phyloP scores from a whole-genome alignment of 1,140 invertebrate species.

The Meloidogyne chitwoodi region DNA sequence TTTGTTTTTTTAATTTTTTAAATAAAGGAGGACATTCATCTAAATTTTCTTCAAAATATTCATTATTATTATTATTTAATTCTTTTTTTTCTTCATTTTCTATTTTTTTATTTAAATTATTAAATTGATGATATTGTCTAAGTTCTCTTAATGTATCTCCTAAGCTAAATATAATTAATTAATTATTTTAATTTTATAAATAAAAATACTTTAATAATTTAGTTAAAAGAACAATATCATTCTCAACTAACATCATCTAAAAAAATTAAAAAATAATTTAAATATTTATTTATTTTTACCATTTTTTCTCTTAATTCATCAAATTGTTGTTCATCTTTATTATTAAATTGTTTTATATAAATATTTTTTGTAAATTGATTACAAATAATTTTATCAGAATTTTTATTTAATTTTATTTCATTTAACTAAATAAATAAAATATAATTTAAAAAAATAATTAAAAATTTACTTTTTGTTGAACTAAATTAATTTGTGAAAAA shows the following conservation, averaged over 20 bases:
- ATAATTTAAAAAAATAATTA: neutral
- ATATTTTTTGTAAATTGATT: neutral
- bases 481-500: neutral
- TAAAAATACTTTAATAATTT: slow-evolving; percentile 27
- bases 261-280: neutral
- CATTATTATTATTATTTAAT: neutral
- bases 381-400: neutral
- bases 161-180: neutral
- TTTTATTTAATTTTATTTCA: neutral
- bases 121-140: slow-evolving; percentile 12
- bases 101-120: slow-evolving; percentile 6
- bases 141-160: slow-evolving; percentile 38
- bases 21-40: neutral
- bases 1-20: neutral
- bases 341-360: neutral
- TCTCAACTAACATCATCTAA: slow-evolving; percentile 47
- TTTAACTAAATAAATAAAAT: neutral
- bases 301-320: slow-evolving; percentile 37
- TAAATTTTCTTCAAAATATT: neutral
- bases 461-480: neutral
- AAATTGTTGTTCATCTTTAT: slow-evolving; percentile 9
- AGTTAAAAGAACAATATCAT: slow-evolving; percentile 40
- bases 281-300: slow-evolving; percentile 12
- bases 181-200: neutral
- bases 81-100: neutral